Percentiles rank a stretch among this genome's conserved stretches.
phyloP scores from a whole-genome alignment of 2,888 invertebrate species.

The Drosophila ustulata region DNA sequence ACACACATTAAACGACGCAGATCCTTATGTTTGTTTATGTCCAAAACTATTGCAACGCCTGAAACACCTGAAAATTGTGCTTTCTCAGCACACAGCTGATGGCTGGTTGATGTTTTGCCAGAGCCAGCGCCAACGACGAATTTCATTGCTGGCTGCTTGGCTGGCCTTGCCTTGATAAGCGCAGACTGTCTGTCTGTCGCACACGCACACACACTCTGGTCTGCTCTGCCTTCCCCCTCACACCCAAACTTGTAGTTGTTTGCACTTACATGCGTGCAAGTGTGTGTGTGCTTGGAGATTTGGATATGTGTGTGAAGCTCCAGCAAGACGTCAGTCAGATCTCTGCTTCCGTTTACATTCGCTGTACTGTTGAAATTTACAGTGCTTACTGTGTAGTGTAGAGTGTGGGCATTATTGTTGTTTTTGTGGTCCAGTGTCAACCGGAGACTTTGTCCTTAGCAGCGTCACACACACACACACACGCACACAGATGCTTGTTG shows the following conservation, averaged over 20 bases:
- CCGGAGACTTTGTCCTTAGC: constrained; percentile 40
- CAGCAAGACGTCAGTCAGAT: constrained; percentile 26
- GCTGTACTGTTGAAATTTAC: constrained; percentile 8
- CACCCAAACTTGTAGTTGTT: constrained; percentile 41
- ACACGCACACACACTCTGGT: constrained; percentile 10
- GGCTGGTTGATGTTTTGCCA: constrained; percentile 41
- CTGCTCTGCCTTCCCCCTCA: constrained; percentile 21
- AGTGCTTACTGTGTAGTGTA: constrained; percentile 15
- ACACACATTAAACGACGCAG: constrained; percentile 52
- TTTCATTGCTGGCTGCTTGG: constrained; percentile 48
- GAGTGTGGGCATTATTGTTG: neutral
- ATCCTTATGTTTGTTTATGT: constrained; percentile 40
- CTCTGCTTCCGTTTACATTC: constrained; percentile 35
- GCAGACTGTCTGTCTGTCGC: constrained; percentile 64
- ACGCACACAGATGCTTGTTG: constrained; percentile 39
- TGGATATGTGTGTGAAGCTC: constrained; percentile 12
- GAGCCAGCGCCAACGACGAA: constrained; percentile 33
- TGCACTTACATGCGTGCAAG: constrained; percentile 14
- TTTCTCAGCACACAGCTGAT: constrained; percentile 25
- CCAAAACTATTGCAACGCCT: neutral
- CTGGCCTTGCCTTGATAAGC: constrained; percentile 72
- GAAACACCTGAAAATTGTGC: constrained; percentile 17
- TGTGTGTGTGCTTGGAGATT: neutral
- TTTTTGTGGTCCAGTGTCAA: constrained; percentile 11
- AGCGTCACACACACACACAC: constrained; percentile 8